Conservation (phyloP, 2,797 vertebrate genomes). For the Sebastes reedi region DNA sequence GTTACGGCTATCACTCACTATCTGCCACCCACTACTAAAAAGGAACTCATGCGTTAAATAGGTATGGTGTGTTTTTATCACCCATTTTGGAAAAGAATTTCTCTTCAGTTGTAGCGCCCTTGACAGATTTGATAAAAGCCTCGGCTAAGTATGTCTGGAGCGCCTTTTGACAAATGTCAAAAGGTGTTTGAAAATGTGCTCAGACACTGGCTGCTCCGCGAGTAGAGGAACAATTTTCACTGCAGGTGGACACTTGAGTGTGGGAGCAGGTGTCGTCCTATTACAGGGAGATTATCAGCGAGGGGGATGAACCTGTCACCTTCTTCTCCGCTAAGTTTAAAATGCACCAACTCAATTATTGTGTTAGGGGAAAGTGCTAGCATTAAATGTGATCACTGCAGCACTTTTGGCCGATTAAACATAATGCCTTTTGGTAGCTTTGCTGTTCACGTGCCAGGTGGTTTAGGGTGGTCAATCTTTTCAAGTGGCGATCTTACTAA, state of each 20-base stretch:
- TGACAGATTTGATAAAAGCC: conserved; percentile 17
- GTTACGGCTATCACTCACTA: conserved; percentile 10
- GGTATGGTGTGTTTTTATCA: background rate
- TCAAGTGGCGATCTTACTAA: background rate
- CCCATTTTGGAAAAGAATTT: background rate
- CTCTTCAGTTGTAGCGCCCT: background rate
- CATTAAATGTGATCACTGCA: conserved; percentile 1
- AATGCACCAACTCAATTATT: background rate
- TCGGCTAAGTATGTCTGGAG: background rate
- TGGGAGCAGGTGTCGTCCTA: conserved; percentile 13
- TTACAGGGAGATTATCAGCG: conserved; percentile 10
- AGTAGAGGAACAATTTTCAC: conserved; percentile 10
- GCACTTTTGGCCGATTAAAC: background rate
- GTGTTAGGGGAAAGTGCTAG: background rate
- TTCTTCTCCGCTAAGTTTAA: conserved; percentile 8
- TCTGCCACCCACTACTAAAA: background rate
- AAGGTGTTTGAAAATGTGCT: conserved; percentile 10
- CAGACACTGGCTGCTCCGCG: conserved; percentile 2
- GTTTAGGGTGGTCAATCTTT: background rate
- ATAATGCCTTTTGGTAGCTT: background rate
- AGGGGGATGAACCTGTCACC: background rate
- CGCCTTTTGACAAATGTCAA: conserved; percentile 10
- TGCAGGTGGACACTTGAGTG: conserved; percentile 17
- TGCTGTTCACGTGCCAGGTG: background rate
- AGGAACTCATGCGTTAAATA: conserved; percentile 1